Conservation (phyloP, 2,113 vertebrate genomes). For the Daphoenositta chrysoptera region DNA sequence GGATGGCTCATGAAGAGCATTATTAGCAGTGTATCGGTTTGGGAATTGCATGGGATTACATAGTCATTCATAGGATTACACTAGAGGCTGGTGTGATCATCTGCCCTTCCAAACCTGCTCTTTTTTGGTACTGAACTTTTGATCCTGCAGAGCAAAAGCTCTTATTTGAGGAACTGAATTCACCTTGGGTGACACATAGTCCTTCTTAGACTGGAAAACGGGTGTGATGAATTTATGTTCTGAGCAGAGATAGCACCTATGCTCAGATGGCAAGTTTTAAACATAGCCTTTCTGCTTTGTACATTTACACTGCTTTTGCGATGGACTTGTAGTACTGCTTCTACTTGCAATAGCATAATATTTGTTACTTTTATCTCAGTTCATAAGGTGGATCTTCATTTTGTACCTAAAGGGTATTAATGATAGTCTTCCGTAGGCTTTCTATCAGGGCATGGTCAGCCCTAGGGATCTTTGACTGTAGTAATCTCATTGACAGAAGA, state of each 20-base stretch:
- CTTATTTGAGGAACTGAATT: neutral
- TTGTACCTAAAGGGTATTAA: neutral
- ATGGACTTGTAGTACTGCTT: neutral
- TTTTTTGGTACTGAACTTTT: neutral
- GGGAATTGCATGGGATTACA: neutral
- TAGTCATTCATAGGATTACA: neutral
- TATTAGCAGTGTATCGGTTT: neutral
- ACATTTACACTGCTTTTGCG: neutral
- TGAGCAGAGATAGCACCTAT: neutral
- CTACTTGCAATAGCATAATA: neutral
- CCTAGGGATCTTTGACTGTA: neutral
- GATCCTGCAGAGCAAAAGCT: neutral
- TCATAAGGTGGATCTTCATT: neutral
- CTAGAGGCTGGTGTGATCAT: neutral
- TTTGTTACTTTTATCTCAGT: neutral
- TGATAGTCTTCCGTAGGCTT: neutral
- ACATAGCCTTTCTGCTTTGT: neutral
- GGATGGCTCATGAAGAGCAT: neutral
- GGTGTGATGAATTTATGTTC: neutral
- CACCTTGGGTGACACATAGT: neutral
- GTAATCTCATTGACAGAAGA: constrained; percentile 1
- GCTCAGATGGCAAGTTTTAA: neutral
- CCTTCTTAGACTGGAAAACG: neutral
- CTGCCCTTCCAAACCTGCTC: neutral
- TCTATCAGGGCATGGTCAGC: neutral